A percentile compares a stretch with the other conserved stretches of the same genome.
Conservation (phyloP, 2,888 invertebrate genomes). For the Lathronympha strigana region DNA sequence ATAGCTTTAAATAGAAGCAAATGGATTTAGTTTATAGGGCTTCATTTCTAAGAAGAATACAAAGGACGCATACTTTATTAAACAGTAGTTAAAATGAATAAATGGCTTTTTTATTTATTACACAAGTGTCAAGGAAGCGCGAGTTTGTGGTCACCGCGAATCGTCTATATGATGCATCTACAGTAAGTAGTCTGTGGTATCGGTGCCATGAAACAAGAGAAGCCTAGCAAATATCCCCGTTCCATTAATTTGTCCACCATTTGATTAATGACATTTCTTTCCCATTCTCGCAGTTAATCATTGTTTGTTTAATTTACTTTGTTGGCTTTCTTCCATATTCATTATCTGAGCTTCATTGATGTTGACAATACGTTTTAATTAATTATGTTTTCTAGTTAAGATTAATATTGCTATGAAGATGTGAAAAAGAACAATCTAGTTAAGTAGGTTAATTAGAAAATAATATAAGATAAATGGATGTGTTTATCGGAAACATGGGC, state of each 20-base stretch:
- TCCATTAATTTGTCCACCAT: constrained; percentile 38
- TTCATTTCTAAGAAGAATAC: too few relatives aligned
- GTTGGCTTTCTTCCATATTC: constrained; percentile 31
- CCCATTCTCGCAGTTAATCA: constrained; percentile 33
- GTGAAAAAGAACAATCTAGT: not conserved
- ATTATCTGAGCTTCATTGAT: constrained; percentile 19
- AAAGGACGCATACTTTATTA: too few relatives aligned
- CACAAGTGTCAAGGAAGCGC: too few relatives aligned
- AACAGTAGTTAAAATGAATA: too few relatives aligned
- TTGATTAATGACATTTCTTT: constrained; percentile 41
- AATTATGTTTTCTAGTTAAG: not conserved
- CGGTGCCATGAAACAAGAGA: too few relatives aligned
- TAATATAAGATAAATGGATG: too few relatives aligned
- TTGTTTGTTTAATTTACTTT: constrained; percentile 38
- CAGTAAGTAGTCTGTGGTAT: not conserved
- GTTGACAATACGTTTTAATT: constrained; percentile 17
- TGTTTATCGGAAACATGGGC: too few relatives aligned
- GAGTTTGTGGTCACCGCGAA: not conserved
- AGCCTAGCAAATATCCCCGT: constrained; percentile 21
- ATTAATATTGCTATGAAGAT: not conserved
- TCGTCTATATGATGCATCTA: too few relatives aligned
- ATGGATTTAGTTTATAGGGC: too few relatives aligned
- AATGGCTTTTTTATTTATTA: too few relatives aligned
- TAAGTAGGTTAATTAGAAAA: too few relatives aligned
- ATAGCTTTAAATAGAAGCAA: too few relatives aligned